These are phyloP conservation scores for Todiramphus chloris DNA, from an alignment of 2,113 vertebrate species.

Conservation along the genomic window DNA sequence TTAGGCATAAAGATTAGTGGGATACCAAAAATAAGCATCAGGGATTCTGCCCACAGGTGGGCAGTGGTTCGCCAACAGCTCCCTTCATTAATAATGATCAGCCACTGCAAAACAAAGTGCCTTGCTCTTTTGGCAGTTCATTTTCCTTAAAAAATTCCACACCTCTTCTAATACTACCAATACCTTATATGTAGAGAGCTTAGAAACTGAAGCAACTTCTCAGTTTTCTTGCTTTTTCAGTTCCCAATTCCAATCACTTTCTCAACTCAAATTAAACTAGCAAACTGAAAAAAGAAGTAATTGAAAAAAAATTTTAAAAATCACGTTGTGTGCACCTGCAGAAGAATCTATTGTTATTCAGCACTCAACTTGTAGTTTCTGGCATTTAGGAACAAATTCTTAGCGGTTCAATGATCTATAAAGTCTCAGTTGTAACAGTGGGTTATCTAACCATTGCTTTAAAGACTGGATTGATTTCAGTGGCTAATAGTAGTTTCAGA, in stretches of 20 bases:
- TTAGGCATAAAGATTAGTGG: background rate
- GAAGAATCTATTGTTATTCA: background rate
- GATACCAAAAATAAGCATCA: too few relatives aligned
- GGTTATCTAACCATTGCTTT: background rate
- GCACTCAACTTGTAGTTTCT: background rate
- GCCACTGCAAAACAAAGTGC: background rate
- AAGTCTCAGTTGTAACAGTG: background rate
- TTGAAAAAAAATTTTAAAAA: background rate
- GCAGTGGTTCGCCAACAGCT: background rate
- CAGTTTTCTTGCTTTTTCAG: background rate
- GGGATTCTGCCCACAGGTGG: too few relatives aligned
- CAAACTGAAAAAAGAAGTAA: background rate
- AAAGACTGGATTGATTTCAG: background rate
- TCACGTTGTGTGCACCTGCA: background rate
- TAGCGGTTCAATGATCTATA: background rate
- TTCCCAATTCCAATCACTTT: background rate
- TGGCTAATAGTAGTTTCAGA: background rate
- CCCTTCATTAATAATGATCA: rapidly evolving
- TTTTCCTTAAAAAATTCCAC: background rate
- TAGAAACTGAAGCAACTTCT: background rate
- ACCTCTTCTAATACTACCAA: background rate
- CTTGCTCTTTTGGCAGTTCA: background rate
- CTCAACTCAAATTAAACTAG: background rate
- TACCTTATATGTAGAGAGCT: rapidly evolving
- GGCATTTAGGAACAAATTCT: background rate